phyloP scores from a whole-genome alignment of 2,797 vertebrate species.

The Poecilia velifera region DNA sequence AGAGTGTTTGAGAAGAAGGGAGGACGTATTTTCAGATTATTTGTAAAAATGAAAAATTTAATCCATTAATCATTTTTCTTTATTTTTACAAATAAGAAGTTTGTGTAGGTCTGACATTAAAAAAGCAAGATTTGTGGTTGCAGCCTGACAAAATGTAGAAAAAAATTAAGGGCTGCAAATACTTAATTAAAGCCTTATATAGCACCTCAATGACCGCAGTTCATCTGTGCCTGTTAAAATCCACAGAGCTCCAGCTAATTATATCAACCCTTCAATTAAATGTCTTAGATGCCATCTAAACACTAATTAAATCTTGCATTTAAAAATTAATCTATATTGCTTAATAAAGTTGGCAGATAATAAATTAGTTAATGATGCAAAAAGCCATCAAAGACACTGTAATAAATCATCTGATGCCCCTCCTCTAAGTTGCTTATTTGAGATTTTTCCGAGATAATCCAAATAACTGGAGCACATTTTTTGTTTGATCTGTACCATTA shows the following conservation, averaged over 20 bases:
- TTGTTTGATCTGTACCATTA: constrained; percentile 4
- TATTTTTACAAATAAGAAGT: neutral
- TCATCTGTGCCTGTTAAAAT: constrained; percentile 31
- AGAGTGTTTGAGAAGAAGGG: neutral
- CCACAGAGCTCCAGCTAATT: constrained; percentile 25
- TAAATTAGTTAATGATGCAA: constrained; percentile 19
- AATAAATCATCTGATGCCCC: constrained; percentile 9
- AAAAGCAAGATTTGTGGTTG: neutral
- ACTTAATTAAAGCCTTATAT: neutral
- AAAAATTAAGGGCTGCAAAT: neutral
- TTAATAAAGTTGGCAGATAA: constrained; percentile 15
- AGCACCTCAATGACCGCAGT: constrained; percentile 10
- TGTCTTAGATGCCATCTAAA: constrained; percentile 19
- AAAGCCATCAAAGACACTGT: constrained; percentile 13
- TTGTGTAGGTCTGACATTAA: neutral
- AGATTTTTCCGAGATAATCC: constrained; percentile 8
- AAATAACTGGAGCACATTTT: constrained; percentile 3
- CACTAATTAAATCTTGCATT: constrained; percentile 36
- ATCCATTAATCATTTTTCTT: neutral
- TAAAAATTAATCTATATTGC: constrained; percentile 26
- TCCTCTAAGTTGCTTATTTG: constrained; percentile 1
- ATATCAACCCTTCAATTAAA: constrained; percentile 44
- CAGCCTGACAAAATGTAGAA: neutral
- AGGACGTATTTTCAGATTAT: neutral
- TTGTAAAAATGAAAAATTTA: neutral